Conservation (phyloP, 2,888 invertebrate genomes). For the Biston stratarius region DNA sequence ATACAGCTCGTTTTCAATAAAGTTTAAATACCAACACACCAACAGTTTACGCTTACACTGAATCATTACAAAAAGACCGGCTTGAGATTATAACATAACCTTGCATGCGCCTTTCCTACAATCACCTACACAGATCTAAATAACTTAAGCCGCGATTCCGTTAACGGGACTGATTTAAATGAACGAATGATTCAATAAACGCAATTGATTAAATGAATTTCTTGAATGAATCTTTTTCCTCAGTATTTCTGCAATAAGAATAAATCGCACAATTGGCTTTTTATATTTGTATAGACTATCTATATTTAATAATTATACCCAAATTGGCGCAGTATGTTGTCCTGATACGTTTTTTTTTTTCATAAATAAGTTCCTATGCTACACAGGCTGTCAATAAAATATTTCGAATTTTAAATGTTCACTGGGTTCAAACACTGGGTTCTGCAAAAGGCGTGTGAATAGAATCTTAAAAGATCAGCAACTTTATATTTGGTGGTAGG, state of each 20-base stretch:
- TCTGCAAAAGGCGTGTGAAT: no score
- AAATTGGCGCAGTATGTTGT: no score
- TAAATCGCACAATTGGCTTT: no score
- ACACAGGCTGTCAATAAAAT: no score
- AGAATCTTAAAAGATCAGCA: no score
- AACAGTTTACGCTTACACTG: slow-evolving; percentile 14
- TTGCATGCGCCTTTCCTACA: slow-evolving; percentile 31
- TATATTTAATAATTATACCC: no score
- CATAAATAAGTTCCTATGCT: no score
- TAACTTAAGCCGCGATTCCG: slow-evolving; percentile 19
- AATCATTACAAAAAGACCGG: slow-evolving; percentile 26
- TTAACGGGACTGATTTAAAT: background rate
- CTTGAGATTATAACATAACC: slow-evolving; percentile 32
- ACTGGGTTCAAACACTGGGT: no score
- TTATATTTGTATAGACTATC: no score
- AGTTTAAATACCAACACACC: slow-evolving; percentile 15
- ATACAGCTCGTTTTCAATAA: slow-evolving; percentile 20
- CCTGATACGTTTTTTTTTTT: no score
- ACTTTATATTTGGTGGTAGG: no score
- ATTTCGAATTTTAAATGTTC: no score
- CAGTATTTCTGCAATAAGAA: background rate
- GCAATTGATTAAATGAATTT: background rate
- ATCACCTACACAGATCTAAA: slow-evolving; percentile 31
- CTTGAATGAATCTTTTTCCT: background rate
- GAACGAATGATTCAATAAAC: background rate